phyloP scores from a whole-genome alignment of 2,888 invertebrate species.

The Nephrotoma guestfalica region DNA sequence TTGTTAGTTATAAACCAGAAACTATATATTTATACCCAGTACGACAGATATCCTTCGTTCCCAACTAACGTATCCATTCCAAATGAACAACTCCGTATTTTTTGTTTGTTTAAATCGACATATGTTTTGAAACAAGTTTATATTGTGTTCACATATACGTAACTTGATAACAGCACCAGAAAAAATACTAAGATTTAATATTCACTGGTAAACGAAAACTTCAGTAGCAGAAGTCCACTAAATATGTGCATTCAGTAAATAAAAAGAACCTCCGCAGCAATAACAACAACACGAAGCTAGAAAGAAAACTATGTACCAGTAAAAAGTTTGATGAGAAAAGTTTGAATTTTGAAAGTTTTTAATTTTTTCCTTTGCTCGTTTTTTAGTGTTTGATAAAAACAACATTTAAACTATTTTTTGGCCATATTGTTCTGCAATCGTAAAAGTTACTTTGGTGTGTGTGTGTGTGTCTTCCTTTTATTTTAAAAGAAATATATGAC shows the following conservation, averaged over 20 bases:
- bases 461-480: background rate
- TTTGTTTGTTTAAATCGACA: background rate
- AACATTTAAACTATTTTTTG: background rate
- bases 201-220: background rate
- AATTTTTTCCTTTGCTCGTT: background rate
- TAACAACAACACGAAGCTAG: background rate
- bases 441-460: background rate
- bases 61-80: background rate
- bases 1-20: background rate
- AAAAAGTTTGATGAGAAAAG: background rate
- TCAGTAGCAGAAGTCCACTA: background rate
- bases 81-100: background rate
- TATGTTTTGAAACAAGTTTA: background rate
- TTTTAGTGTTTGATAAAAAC: background rate
- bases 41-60: background rate
- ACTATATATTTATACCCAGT: background rate
- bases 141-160: background rate
- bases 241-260: background rate
- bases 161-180: background rate
- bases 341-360: background rate
- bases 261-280: background rate
- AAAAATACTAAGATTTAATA: background rate
- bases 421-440: background rate
- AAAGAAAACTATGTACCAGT: background rate
- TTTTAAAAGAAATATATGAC: background rate